Evolutionary conservation across 2,113 vertebrate species (phyloP).

Genomic region (Catagonus wagneri): DNA sequence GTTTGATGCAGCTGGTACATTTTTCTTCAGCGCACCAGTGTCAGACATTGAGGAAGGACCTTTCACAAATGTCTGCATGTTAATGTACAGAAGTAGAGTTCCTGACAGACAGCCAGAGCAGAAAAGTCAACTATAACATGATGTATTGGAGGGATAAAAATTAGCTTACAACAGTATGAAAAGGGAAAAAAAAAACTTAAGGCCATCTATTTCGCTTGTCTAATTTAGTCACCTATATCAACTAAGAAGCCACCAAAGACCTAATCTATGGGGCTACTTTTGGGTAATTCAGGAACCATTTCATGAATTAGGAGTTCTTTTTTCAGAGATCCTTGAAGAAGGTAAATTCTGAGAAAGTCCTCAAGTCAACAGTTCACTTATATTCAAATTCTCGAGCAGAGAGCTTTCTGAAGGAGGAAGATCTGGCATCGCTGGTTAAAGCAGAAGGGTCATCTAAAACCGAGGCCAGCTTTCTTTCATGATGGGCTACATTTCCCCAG

Average conservation of each 20-base stretch:
- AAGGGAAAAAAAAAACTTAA: neutral
- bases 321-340: neutral
- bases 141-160: constrained; percentile 20
- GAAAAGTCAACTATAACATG: constrained; percentile 10
- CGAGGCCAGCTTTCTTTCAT: neutral
- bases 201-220: neutral
- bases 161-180: neutral
- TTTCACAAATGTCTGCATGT: constrained; percentile 48
- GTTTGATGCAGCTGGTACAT: constrained; percentile 69
- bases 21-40: constrained; percentile 63
- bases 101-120: neutral
- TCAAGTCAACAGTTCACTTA: constrained; percentile 16
- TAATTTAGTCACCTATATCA: neutral
- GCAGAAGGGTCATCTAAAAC: neutral
- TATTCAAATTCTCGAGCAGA: neutral
- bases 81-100: neutral
- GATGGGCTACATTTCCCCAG: neutral
- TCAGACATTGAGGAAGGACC: constrained; percentile 63
- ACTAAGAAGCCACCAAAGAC: neutral
- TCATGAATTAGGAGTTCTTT: constrained; percentile 13
- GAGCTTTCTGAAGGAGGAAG: neutral
- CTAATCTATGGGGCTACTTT: neutral
- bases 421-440: neutral
- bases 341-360: neutral
- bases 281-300: neutral